These are phyloP conservation scores for Myzus persicae DNA, from an alignment of 1,140 invertebrate species.

Conservation along the genomic window DNA sequence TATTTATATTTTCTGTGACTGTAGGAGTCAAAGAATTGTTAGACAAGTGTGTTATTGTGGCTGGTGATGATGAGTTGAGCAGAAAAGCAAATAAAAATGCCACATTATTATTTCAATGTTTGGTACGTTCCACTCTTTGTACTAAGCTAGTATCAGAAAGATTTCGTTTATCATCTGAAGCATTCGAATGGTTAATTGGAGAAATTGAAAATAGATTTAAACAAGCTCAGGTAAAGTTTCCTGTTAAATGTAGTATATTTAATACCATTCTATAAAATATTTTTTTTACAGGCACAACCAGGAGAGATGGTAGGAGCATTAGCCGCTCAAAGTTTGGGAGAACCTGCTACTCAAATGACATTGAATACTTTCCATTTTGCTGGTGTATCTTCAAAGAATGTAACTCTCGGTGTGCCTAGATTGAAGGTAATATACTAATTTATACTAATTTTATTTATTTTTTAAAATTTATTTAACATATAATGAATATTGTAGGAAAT, in stretches of 20 bases:
- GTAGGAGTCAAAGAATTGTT: conserved; percentile 82
- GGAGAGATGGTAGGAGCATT: conserved; percentile 99
- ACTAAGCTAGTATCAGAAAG: conserved; percentile 96
- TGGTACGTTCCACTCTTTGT: conserved; percentile 94
- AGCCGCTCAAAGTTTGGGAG: conserved; percentile 97
- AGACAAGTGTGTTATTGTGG: conserved; percentile 92
- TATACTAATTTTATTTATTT: background rate
- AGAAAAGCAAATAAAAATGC: conserved; percentile 98
- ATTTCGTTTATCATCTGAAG: conserved; percentile 90
- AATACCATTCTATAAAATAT: background rate
- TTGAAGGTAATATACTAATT: conserved; percentile 77
- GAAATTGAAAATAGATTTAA: conserved; percentile 99
- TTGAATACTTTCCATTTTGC: conserved; percentile 99
- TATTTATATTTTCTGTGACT: conserved; percentile 30
- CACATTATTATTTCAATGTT: conserved; percentile 94
- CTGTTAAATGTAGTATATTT: background rate
- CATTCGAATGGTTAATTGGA: conserved; percentile 97
- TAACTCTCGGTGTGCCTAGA: conserved; percentile 97
- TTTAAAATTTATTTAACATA: background rate
- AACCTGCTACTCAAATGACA: conserved; percentile 99
- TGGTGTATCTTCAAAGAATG: conserved; percentile 99
- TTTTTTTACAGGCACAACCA: conserved; percentile 71
- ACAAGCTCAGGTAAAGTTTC: conserved; percentile 84
- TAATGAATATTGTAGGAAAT: conserved; percentile 78
- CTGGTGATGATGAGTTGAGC: conserved; percentile 92